Evolutionary conservation across 1,140 invertebrate genomes (phyloP).

Genomic region (Phthorimaea operculella): DNA sequence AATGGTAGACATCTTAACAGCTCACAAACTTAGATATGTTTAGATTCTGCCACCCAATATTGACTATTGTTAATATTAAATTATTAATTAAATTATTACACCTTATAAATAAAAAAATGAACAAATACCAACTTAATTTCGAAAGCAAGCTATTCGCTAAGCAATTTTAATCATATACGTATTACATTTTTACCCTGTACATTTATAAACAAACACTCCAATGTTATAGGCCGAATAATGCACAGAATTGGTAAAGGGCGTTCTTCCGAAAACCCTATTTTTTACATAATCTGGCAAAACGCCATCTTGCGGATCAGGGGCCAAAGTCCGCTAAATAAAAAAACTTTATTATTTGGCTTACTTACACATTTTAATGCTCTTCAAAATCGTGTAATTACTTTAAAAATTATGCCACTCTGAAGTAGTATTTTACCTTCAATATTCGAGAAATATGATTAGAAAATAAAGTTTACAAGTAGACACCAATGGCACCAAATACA

Average conservation of each 20-base stretch:
- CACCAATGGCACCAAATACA: conserved; percentile 16
- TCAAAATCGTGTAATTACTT: no score
- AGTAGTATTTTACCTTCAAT: no score
- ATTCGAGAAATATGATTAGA: no score
- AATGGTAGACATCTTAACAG: neutral
- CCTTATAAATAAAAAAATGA: neutral
- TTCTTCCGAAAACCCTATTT: no score
- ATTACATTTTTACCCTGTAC: conserved; percentile 43
- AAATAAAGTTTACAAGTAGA: no score
- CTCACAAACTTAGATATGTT: neutral
- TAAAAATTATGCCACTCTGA: no score
- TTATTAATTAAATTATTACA: neutral
- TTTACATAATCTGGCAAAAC: no score
- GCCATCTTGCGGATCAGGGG: no score
- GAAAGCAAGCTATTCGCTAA: neutral
- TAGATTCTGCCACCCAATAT: neutral
- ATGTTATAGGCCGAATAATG: conserved; percentile 1
- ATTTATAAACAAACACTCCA: conserved; percentile 26
- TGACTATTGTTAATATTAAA: neutral
- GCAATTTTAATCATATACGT: conserved; percentile 1
- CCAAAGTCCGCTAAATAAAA: no score
- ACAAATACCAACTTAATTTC: neutral
- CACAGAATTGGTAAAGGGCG: no score
- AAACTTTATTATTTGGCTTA: no score
- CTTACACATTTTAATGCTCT: no score